These are phyloP conservation scores for Drosophila yooni DNA, from an alignment of 2,888 invertebrate species.

Conservation along the genomic window DNA sequence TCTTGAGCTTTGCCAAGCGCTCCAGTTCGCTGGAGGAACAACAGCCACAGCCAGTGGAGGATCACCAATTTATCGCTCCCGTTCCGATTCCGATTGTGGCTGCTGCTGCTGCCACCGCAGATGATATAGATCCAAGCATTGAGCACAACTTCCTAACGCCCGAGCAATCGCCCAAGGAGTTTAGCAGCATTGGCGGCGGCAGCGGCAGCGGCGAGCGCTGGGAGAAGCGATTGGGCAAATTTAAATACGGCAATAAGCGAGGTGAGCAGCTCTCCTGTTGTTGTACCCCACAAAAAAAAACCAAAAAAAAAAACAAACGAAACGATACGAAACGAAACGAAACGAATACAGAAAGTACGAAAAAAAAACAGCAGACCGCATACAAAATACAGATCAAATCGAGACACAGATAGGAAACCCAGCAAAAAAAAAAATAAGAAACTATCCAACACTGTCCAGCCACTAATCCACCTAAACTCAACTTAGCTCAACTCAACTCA, in stretches of 20 bases:
- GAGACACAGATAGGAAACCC: constrained; percentile 3
- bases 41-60: neutral
- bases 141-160: constrained; percentile 81
- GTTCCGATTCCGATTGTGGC: neutral
- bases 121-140: constrained; percentile 34
- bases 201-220: constrained; percentile 80
- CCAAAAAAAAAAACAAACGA: constrained; percentile 1
- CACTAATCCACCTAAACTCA: constrained; percentile 33
- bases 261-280: constrained; percentile 82
- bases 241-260: constrained; percentile 86
- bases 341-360: constrained; percentile 8
- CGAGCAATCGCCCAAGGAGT: constrained; percentile 75
- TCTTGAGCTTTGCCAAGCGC: constrained; percentile 75
- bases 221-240: constrained; percentile 85
- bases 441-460: constrained; percentile 13
- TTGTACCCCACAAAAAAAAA: constrained; percentile 32
- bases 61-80: neutral
- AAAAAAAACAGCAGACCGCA: constrained; percentile 9
- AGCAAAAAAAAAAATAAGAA: constrained; percentile 9
- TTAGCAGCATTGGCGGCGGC: constrained; percentile 45
- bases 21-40: constrained; percentile 59
- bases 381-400: neutral
- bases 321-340: constrained; percentile 5
- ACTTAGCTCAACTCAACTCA: constrained; percentile 3
- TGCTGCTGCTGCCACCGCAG: neutral